Base-by-base conservation (phyloP, 2,797 vertebrate genomes). In the Pelobates cultripes region DNA sequence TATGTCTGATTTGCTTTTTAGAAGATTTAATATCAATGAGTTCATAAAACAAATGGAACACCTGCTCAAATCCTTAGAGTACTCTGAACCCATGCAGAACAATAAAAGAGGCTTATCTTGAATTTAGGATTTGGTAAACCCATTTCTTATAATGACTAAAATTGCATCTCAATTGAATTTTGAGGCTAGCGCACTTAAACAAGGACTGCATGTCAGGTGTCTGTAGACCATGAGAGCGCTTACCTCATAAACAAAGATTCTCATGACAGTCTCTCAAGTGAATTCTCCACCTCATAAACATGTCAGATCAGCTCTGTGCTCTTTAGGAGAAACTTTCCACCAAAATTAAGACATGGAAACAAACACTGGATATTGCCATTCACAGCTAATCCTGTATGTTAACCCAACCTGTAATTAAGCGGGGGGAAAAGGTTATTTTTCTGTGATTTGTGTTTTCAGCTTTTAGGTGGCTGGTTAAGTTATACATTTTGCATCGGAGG, bases 281-380 rank as follows among this genome's bases (percentile, higher is more conserved):
- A 73, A 82, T 87, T 86, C 87, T 82, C 87, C 91, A 90, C 89
- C 83, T 90, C 89, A 86, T 93, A 92, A 92, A 93, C 90, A 88
- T 87, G 86, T 90, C 88, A 86, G 55, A 85, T 89, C 28, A 87
- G 43, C 67, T 74, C 60, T 61, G 61, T 78, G 47, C 66, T 85
- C 70, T 81, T 87, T 86, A 81, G 73, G 75, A 82, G 80, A 87
- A 85, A 85, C 82, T 84, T 84, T 87, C 84, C 85, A 85, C 75
- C 82, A 83, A 76, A 70, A 84, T 70, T 44, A 44, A 86, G 81
- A 86, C 73, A 85, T 82, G 53, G 71, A 87, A 67, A 64, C 45
- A 76, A 8, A 74, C 71, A 79, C 80, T 82, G 60, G 84, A 63
- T 67, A 71, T 43, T 84, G 8, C 9, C 40, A 70, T 80, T 60